Conservation (phyloP, 2,888 invertebrate species). For the Yponomeuta plumbellus region DNA sequence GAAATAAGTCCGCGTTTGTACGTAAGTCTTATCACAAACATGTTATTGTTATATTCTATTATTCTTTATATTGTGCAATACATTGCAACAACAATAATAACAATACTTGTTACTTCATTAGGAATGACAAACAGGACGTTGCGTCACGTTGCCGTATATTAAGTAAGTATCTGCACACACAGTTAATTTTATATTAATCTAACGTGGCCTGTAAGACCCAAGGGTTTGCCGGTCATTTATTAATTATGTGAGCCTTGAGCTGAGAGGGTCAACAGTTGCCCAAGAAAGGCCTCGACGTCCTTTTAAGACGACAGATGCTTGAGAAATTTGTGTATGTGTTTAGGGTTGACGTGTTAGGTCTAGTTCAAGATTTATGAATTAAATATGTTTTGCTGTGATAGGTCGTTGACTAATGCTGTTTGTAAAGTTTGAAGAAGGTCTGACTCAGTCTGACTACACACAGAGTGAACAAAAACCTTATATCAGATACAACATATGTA, state of each 20-base stretch:
- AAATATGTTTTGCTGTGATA: neutral
- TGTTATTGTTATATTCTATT: too few relatives aligned
- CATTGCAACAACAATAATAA: too few relatives aligned
- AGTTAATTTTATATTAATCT: constrained; percentile 51
- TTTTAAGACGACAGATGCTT: constrained; percentile 58
- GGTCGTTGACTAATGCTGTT: neutral
- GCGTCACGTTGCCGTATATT: constrained; percentile 6
- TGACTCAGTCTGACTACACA: neutral
- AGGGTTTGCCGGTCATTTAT: constrained; percentile 60
- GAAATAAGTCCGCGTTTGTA: too few relatives aligned
- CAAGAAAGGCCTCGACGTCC: constrained; percentile 64
- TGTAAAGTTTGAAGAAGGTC: neutral
- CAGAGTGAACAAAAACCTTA: too few relatives aligned
- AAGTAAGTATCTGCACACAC: constrained; percentile 18
- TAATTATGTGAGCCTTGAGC: constrained; percentile 65
- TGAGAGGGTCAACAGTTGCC: constrained; percentile 46
- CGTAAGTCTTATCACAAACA: too few relatives aligned
- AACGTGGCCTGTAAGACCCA: constrained; percentile 33
- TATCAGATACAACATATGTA: too few relatives aligned
- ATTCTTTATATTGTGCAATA: too few relatives aligned
- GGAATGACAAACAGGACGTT: too few relatives aligned
- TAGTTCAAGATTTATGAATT: neutral
- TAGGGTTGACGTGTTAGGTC: constrained; percentile 27
- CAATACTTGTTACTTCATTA: too few relatives aligned
- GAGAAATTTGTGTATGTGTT: constrained; percentile 34